Evolutionary conservation across 2,113 vertebrate genomes (phyloP).

Genomic region (Trichomycterus rosablanca): DNA sequence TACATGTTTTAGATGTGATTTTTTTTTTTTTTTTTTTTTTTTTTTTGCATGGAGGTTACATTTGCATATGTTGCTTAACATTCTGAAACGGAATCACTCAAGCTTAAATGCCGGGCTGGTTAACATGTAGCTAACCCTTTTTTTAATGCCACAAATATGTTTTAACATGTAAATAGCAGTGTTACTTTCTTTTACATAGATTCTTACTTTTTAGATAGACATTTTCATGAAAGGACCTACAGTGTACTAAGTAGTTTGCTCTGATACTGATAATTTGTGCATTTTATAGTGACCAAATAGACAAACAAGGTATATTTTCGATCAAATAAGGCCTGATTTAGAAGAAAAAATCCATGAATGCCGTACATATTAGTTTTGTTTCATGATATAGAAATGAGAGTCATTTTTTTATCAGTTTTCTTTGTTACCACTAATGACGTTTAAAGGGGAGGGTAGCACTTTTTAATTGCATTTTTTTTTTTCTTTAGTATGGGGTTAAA

Average conservation of each 20-base stretch:
- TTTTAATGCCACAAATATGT: too few relatives aligned
- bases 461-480: too few relatives aligned
- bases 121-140: background rate
- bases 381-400: too few relatives aligned
- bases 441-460: too few relatives aligned
- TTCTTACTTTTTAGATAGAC: conserved; percentile 1
- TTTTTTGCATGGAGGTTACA: conserved; percentile 32
- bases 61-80: conserved; percentile 31
- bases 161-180: conserved; percentile 15
- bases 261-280: background rate
- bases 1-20: background rate
- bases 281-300: background rate
- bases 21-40: background rate
- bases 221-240: background rate
- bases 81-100: background rate
- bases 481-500: too few relatives aligned
- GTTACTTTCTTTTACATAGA: conserved; percentile 17
- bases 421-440: too few relatives aligned
- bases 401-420: too few relatives aligned
- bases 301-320: too few relatives aligned
- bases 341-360: too few relatives aligned
- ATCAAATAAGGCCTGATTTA: too few relatives aligned
- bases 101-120: background rate
- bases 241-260: background rate
- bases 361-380: too few relatives aligned